Percentiles rank a stretch among this genome's conserved stretches.
These are phyloP conservation scores for Columbina picui DNA, from an alignment of 2,113 vertebrate genomes.

Conservation along the genomic window DNA sequence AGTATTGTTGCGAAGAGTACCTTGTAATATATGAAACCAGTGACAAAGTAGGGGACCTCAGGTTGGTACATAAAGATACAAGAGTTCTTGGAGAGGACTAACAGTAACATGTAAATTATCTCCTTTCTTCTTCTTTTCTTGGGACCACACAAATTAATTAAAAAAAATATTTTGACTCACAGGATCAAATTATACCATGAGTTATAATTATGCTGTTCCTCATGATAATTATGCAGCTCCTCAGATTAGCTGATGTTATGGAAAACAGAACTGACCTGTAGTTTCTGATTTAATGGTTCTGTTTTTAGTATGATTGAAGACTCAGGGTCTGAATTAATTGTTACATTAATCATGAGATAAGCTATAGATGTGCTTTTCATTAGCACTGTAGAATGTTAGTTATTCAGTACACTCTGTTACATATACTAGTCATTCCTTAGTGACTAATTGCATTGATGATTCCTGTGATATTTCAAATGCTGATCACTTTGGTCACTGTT, in stretches of 20 bases:
- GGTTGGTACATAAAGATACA: not conserved
- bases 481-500: not conserved
- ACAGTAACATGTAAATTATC: not conserved
- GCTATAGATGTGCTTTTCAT: not conserved
- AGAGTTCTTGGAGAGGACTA: not conserved
- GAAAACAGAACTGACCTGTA: not conserved
- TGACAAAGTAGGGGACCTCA: not conserved
- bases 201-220: not conserved
- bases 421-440: not conserved
- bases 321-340: not conserved
- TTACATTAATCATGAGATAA: not conserved
- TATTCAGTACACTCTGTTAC: not conserved
- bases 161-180: not conserved
- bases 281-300: not conserved
- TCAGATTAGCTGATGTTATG: not conserved
- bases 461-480: not conserved
- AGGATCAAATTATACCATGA: not conserved
- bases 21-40: not conserved
- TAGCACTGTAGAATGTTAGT: not conserved
- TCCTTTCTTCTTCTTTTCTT: not conserved
- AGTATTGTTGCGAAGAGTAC: not conserved
- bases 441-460: constrained; percentile 25
- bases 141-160: not conserved
- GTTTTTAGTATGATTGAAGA: not conserved
- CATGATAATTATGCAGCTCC: not conserved